These are phyloP conservation scores for Papilio gigon DNA, from an alignment of 2,888 invertebrate genomes.

Conservation along the genomic window DNA sequence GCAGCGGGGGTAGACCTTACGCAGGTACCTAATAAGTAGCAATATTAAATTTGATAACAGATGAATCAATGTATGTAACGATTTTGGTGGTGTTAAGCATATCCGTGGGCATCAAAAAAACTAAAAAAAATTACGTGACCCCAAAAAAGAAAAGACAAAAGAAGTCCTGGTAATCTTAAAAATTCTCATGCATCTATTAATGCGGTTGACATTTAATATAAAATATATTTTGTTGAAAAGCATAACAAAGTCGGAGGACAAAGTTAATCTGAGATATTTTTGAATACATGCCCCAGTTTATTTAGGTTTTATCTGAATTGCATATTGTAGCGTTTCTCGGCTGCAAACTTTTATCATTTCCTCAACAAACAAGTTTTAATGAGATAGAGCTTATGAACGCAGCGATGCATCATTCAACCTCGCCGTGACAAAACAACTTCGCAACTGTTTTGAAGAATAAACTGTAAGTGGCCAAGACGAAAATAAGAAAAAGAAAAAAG, in stretches of 20 bases:
- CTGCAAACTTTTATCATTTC: slow-evolving; percentile 25
- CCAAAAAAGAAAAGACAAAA: too few species aligned
- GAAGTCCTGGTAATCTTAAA: too few species aligned
- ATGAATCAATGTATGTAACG: too few species aligned
- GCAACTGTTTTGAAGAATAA: slow-evolving; percentile 2
- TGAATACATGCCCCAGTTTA: neutral
- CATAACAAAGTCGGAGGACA: too few species aligned
- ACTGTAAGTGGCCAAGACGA: slow-evolving; percentile 1
- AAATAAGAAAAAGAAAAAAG: neutral
- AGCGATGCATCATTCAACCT: slow-evolving; percentile 18
- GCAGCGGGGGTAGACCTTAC: neutral
- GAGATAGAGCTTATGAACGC: slow-evolving; percentile 22
- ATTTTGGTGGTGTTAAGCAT: too few species aligned
- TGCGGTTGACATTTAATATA: neutral
- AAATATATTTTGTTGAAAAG: neutral
- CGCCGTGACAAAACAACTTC: slow-evolving; percentile 17
- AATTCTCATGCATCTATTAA: too few species aligned
- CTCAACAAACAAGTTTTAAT: slow-evolving; percentile 26
- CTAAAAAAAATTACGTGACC: too few species aligned
- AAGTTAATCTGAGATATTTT: neutral
- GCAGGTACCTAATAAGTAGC: too few species aligned
- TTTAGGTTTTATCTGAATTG: neutral
- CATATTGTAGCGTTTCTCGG: neutral
- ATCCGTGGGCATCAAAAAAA: too few species aligned
- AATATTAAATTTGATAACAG: too few species aligned